These are phyloP conservation scores for Leptopterna dolabrata DNA, from an alignment of 2,888 invertebrate genomes.

Conservation along the genomic window DNA sequence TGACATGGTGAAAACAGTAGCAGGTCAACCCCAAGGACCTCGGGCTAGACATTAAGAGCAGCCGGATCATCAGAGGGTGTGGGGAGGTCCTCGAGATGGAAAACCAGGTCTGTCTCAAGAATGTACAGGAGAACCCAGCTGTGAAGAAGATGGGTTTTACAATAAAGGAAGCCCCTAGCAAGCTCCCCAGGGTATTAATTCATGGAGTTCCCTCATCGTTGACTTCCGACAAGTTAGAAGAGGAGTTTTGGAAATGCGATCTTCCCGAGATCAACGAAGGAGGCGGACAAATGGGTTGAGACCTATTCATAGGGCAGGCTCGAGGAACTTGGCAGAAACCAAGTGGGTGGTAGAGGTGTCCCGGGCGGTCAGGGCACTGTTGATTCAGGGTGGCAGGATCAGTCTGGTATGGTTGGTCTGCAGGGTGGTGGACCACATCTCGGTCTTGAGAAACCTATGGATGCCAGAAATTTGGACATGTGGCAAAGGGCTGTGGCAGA, in stretches of 20 bases:
- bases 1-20: not conserved
- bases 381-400: not conserved
- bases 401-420: not conserved
- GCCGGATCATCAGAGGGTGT: not conserved
- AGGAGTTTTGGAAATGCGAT: not conserved
- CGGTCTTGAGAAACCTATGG: too few species aligned
- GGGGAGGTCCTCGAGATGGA: not conserved
- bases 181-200: not conserved
- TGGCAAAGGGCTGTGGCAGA: too few species aligned
- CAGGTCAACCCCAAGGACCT: not conserved
- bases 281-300: not conserved
- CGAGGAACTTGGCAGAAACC: not conserved
- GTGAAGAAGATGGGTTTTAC: not conserved
- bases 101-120: not conserved
- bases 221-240: not conserved
- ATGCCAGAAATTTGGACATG: too few species aligned
- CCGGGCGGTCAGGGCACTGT: not conserved
- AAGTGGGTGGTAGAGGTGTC: not conserved
- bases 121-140: not conserved
- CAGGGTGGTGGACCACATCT: too few species aligned
- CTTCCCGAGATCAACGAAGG: not conserved
- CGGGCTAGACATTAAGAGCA: not conserved
- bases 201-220: not conserved
- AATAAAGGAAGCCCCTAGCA: not conserved
- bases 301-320: not conserved